Conservation (phyloP, 2,797 vertebrate species). For the Protonibea diacanthus region DNA sequence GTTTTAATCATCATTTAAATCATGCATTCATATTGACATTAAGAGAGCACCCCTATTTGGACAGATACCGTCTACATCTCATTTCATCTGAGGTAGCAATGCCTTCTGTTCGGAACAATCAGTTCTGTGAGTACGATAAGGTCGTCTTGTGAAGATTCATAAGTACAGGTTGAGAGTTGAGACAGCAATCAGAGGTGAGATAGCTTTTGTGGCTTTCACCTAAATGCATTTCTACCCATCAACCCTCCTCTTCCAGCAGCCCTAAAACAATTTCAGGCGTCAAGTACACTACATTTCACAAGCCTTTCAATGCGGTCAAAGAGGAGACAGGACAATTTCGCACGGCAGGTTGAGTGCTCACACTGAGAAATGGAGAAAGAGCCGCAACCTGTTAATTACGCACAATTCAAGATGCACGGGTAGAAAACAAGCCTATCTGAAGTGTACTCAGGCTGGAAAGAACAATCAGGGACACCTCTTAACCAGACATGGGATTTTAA, state of each 20-base stretch:
- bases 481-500: constrained; percentile 77
- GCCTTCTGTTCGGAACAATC: constrained; percentile 59
- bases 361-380: constrained; percentile 61
- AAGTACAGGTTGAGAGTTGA: constrained; percentile 74
- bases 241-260: constrained; percentile 59
- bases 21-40: constrained; percentile 34
- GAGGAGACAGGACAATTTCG: constrained; percentile 73
- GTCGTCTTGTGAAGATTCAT: constrained; percentile 69
- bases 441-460: constrained; percentile 65
- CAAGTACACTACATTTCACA: constrained; percentile 77
- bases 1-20: constrained; percentile 45
- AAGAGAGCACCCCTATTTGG: constrained; percentile 44
- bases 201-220: constrained; percentile 74
- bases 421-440: constrained; percentile 66
- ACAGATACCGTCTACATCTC: constrained; percentile 31
- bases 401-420: constrained; percentile 66
- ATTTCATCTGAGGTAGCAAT: constrained; percentile 36
- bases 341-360: constrained; percentile 69
- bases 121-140: constrained; percentile 64
- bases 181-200: constrained; percentile 77
- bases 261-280: constrained; percentile 80
- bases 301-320: constrained; percentile 74
- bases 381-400: constrained; percentile 79
- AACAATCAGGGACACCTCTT: constrained; percentile 73
- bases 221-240: constrained; percentile 80